A percentile compares a stretch with the other conserved stretches of the same genome.
Conservation (phyloP, 2,113 vertebrate species). For the Mesembrinibis cayennensis region DNA sequence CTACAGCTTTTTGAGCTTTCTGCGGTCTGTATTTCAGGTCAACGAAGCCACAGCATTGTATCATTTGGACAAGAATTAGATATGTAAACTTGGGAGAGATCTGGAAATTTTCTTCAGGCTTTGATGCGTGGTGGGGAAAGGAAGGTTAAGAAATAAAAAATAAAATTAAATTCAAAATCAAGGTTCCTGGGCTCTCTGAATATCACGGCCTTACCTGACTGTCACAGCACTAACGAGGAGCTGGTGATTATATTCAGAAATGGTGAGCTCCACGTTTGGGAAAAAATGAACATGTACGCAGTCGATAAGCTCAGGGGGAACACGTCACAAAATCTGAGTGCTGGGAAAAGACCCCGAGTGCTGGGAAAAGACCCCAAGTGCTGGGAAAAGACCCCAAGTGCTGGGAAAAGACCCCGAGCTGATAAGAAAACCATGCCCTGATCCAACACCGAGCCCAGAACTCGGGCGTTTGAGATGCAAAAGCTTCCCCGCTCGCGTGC, state of each 20-base stretch:
- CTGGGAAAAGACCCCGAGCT: neutral
- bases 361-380: no score
- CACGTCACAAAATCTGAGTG: no score
- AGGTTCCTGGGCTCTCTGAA: neutral
- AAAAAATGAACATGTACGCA: no score
- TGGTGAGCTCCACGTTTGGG: neutral
- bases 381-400: no score
- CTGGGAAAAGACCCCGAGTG: neutral
- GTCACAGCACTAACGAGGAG: neutral
- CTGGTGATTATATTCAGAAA: neutral
- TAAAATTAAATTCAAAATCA: neutral
- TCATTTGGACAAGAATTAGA: neutral
- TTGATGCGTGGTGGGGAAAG: neutral
- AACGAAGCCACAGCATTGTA: neutral
- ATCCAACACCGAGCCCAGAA: accelerated
- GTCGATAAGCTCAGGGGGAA: neutral
- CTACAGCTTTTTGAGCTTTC: neutral
- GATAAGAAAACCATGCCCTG: neutral
- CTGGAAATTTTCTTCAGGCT: neutral
- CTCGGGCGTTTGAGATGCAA: accelerated
- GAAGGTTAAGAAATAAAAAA: neutral
- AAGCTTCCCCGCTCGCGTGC: accelerated
- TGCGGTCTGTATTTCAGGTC: neutral
- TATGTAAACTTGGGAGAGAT: no score
- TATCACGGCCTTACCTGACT: no score